Base-by-base conservation (phyloP, 2,888 invertebrate species). In the Phasia obesa region DNA sequence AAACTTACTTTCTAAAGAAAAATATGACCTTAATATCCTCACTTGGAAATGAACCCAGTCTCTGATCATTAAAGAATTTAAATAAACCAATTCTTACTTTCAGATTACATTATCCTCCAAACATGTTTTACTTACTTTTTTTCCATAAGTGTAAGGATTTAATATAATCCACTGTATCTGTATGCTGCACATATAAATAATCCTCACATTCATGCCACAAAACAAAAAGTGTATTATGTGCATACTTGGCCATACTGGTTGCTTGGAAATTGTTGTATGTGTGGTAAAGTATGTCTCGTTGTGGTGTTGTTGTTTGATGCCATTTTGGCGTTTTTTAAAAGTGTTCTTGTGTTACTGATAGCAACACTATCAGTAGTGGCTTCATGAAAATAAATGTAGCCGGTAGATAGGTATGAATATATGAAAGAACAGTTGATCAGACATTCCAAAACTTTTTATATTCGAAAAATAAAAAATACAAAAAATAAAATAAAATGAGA, bases 291-390 rank as follows among this genome's bases (percentile, higher is more conserved):
- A 75, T 83, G 83, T 75, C 78, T 70, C 53, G 38, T 60, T 59
- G 51, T 78, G 69, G 69, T 44, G 78, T 77, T 69, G 71, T 44
- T 19, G 57, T 47, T 64, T 73, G 75, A 83, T 79, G 83, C 75
- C 79, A 83, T 83, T 83, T 79, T 83, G 83, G 79, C 79, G 83
- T 79, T 83, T 79, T 83, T 83, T 83, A 83, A 83, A 83, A 83
- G 79, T 83, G 83, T 83, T 83, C 79, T 83, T 83, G 60, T 83
- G 83, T 83, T 83, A 83, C 79, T 83, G 83, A 83, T 83, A 83
- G 83, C 79, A 79, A 79, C 83, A 83, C 75, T 83, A 83, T 83
- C 83, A 83, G 83, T 67, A 71, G 83, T 79, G 83, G 79, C 79
- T 83, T 83, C 83, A 83, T 57, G 75, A 70, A 78, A 83, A 83